Base-by-base conservation (phyloP, 2,888 invertebrate genomes). In the Automeris io region DNA sequence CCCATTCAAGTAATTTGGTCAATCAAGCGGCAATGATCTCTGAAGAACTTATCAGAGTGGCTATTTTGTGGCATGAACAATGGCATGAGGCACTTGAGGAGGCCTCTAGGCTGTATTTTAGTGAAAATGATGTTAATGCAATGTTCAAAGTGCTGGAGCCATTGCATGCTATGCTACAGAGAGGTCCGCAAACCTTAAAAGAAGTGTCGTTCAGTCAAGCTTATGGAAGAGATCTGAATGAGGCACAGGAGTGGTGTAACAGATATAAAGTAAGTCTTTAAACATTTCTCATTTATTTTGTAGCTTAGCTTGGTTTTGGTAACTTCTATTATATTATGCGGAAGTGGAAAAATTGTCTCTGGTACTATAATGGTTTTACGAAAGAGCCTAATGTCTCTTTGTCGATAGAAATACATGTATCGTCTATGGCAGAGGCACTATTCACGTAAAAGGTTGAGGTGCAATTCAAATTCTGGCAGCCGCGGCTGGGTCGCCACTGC, bases 81-180 rank as follows among this genome's bases (percentile, higher is more conserved):
- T 99, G 99, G 99, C 97, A 99, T 67, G 99, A 99, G 72, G 99
- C 98, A 0, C 79, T 99, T 12, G 95, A 96, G 60, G 98, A 99
- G 70, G 98, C 98, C 0, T 96, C 95, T 3, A 67, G 92, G 47
- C 81, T 99, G 6, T 99, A 97, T 74, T 99, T 99, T 73, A 98
- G 97, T 2, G 99, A 99, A 71, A 90, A 94, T 42, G 98, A 99
- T 69, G 94, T 97, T 0, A 93, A 94, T 44, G 98, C 96, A 5
- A 99, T 99, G 99, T 94, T 99, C 64, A 94, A 95, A 49, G 95
- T 96, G 0, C 79, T 99, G 42, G 97, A 98, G 60, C 99, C 99
- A 0, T 74, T 99, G 33, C 99, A 99, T 68, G 91, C 92, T 1
- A 94, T 98, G 94, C 86, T 99, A 61, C 97, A 98, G 56, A 88